A percentile compares a stretch with the other conserved stretches of the same genome.
Evolutionary conservation across 2,113 vertebrate genomes (phyloP).

Genomic region (Cyprinodon brontotheroides): DNA sequence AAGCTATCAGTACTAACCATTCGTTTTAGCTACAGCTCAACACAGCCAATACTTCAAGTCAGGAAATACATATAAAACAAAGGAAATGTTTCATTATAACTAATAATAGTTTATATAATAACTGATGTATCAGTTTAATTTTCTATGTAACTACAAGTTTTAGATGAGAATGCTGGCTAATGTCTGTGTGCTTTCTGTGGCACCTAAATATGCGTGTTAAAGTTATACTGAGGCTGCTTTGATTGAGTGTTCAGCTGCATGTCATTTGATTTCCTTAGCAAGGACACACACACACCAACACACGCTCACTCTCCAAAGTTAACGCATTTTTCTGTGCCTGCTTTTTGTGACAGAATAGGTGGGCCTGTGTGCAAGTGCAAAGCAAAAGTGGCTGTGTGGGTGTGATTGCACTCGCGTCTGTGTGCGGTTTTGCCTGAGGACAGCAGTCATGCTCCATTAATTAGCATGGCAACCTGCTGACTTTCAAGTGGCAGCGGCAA

Average conservation of each 20-base stretch:
- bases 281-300: neutral
- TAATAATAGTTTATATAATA: neutral
- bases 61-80: neutral
- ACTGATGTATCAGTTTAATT: neutral
- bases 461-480: constrained; percentile 78
- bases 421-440: constrained; percentile 64
- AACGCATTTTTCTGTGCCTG: constrained; percentile 19
- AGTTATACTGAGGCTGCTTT: constrained; percentile 34
- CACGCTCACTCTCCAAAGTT: constrained; percentile 15
- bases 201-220: neutral
- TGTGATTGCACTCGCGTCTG: constrained; percentile 9
- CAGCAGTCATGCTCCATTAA: constrained; percentile 75
- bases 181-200: neutral
- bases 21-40: no score
- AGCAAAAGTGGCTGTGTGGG: constrained; percentile 7
- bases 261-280: constrained; percentile 47
- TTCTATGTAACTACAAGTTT: neutral
- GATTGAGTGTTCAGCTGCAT: constrained; percentile 68
- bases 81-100: neutral
- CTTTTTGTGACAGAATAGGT: constrained; percentile 25
- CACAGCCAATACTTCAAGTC: no score
- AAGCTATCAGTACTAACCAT: no score
- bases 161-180: neutral
- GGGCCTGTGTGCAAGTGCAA: neutral
- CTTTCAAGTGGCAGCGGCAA: constrained; percentile 72